phyloP scores from a whole-genome alignment of 2,888 invertebrate species.

The Formica aserva region DNA sequence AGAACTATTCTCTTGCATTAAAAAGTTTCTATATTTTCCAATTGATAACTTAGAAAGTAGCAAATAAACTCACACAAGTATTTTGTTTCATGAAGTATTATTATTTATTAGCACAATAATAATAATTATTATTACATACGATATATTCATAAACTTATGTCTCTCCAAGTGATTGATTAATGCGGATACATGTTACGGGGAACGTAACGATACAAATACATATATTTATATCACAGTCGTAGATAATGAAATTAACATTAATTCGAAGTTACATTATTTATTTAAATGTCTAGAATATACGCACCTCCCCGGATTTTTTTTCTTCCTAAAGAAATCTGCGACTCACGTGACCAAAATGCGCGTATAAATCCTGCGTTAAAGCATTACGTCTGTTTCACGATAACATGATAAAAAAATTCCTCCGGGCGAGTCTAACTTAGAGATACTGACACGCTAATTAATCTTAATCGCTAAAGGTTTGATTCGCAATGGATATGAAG shows the following conservation, averaged over 20 bases:
- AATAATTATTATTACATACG: slow-evolving; percentile 76
- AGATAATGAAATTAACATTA: slow-evolving; percentile 79
- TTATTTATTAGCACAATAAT: slow-evolving; percentile 77
- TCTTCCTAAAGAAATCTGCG: slow-evolving; percentile 22
- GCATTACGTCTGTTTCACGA: slow-evolving; percentile 16
- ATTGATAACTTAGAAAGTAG: not conserved
- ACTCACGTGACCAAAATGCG: slow-evolving; percentile 27
- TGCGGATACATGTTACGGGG: slow-evolving; percentile 70
- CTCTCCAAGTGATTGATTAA: slow-evolving; percentile 72
- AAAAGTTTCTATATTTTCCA: not conserved
- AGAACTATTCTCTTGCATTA: not conserved
- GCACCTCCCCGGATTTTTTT: slow-evolving; percentile 11
- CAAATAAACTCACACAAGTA: not conserved
- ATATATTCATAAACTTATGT: slow-evolving; percentile 71
- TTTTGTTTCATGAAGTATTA: slow-evolving; percentile 60
- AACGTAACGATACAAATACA: slow-evolving; percentile 81
- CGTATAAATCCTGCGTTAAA: slow-evolving; percentile 36
- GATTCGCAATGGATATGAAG: slow-evolving; percentile 56
- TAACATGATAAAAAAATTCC: slow-evolving; percentile 17
- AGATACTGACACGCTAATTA: slow-evolving; percentile 43
- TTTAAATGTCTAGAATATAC: slow-evolving; percentile 54
- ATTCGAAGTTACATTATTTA: slow-evolving; percentile 64
- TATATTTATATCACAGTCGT: slow-evolving; percentile 83
- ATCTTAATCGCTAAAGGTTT: slow-evolving; percentile 45
- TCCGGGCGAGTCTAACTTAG: slow-evolving; percentile 41